Evolutionary conservation across 2,113 vertebrate genomes (phyloP), one percentile per base, ranked within the genome.

Genomic region (Porphyrio hochstetteri): DNA sequence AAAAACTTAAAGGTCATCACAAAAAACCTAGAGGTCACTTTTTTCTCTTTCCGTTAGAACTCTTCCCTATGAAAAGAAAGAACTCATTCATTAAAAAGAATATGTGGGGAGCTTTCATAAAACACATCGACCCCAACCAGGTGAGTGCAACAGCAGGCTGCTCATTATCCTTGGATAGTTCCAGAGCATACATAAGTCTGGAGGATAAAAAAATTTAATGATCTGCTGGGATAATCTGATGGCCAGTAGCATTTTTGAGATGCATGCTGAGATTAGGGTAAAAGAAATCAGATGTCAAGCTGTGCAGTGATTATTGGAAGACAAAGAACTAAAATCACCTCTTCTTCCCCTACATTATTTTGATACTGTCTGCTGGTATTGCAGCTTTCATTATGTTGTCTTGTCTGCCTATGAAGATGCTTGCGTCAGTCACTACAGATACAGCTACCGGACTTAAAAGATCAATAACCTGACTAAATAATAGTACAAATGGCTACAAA

Each of bases 171-270:
- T 90, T 94, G 82, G 85, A 79, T 80, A 82, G 75, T 76, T 87
- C 90, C 81, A 86, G 75, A 72, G 84, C 53, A 93, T 69, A 95
- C 65, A 6, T 75, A 92, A 92, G 38, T 89, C 89, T 1, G 0
- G 84, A 91, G 57, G 93, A 95, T 44, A 95, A 72, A 74, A 93
- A 95, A 97, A 96, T 94, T 82, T 96, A 97, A 97, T 95, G 94
- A 96, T 96, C 86, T 95, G 84, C 89, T 95, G 84, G 55, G 85
- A 91, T 95, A 94, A 96, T 97, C 94, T 90, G 44, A 94, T 95
- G 92, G 95, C 87, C 85, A 90, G 90, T 85, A 95, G 87, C 90
- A 91, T 96, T 96, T 96, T 90, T 95, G 84, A 89, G 67, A 92
- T 81, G 24, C 93, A 92, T 61, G 86, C 94, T 97, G 96, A 96